phyloP scores from a whole-genome alignment of 2,113 vertebrate genomes.

The Cyprinodon tularosa region DNA sequence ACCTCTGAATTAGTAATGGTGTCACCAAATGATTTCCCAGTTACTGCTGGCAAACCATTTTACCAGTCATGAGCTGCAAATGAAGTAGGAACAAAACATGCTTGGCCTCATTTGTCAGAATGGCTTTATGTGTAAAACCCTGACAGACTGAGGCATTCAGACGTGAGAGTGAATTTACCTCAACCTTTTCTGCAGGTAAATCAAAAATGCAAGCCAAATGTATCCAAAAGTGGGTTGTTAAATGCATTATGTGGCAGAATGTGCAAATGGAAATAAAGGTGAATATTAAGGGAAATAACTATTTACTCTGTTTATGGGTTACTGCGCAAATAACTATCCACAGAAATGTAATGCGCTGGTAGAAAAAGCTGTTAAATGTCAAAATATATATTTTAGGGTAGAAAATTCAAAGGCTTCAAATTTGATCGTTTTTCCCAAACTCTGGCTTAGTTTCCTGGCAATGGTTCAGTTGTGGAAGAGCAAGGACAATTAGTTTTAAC shows the following conservation, averaged over 20 bases:
- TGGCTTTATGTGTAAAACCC: conserved; percentile 32
- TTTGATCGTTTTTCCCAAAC: conserved; percentile 29
- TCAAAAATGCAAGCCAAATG: conserved; percentile 17
- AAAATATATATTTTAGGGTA: conserved; percentile 27
- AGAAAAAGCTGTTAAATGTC: conserved; percentile 17
- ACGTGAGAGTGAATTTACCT: conserved; percentile 17
- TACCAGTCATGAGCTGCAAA: conserved; percentile 26
- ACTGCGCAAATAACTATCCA: conserved; percentile 2
- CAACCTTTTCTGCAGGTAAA: conserved; percentile 8
- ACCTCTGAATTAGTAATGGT: conserved; percentile 34
- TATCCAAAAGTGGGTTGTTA: conserved; percentile 16
- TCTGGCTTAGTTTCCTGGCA: conserved; percentile 1
- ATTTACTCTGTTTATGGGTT: conserved; percentile 17
- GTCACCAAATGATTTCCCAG: conserved; percentile 45
- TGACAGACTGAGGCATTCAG: conserved; percentile 16
- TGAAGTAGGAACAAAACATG: conserved; percentile 30
- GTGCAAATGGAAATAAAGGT: conserved; percentile 15
- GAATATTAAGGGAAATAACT: conserved; percentile 1
- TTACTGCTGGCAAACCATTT: conserved; percentile 16
- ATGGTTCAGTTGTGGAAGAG: conserved; percentile 4
- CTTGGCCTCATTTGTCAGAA: conserved; percentile 40
- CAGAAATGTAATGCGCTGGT: conserved; percentile 18
- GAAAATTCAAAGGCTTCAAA: conserved; percentile 34
- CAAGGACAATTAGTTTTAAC: neutral
- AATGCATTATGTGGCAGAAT: conserved; percentile 13